These are phyloP conservation scores for Mus musculus DNA, from an alignment of 2,113 vertebrate genomes.

Conservation along the genomic window GRCm39 chr3:20342501-20343000, in stretches of 20 bases:
- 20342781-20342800: not conserved
- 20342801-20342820: not conserved
- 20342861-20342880: not conserved
- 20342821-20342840: not conserved
- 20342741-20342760: not conserved
- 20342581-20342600: not conserved
- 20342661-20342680: not conserved
- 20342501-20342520: not conserved
- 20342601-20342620: not conserved
- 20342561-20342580: not conserved
- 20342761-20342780: not conserved
- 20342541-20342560: not conserved
- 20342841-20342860: not conserved
- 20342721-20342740: not conserved
- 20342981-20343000: not conserved
- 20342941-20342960: slow-evolving; percentile 15
- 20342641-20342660: not conserved
- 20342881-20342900: slow-evolving; percentile 44
- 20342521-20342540: not conserved
- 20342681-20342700: not conserved
- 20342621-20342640: not conserved
- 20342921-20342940: slow-evolving; percentile 16
- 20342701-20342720: not conserved
- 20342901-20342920: slow-evolving; percentile 44
- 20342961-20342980: slow-evolving; percentile 11